Evolutionary conservation across 2,113 vertebrate genomes (phyloP), one percentile per base, ranked within the genome.

Genomic region (Montifringilla adamsi): DNA sequence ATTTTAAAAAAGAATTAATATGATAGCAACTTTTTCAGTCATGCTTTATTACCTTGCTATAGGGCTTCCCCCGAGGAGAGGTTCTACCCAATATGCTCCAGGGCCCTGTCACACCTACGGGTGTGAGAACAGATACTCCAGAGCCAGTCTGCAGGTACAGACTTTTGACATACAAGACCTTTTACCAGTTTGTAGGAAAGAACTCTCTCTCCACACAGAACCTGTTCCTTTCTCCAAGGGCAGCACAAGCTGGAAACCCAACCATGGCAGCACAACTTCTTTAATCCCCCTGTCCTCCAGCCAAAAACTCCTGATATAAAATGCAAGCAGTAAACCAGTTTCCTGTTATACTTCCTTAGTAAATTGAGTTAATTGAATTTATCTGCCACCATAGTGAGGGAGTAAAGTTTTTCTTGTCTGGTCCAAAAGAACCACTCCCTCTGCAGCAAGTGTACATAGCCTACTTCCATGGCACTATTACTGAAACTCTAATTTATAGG

Each of bases 221-320:
- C 23, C 10, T 58, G 9, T 8, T 86, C 16, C 21, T 50, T 30
- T 74, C n/a, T 76, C 49, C 37, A 64, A 49, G 26, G 19, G 63
- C 52, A 81, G 28, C 14, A 64, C 1, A 1, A 74, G 21, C 6
- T 50, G 33, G 39, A 87, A 87, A 63, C 5, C 59, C 37, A 87
- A 3, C 10, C 22, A 43, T 1, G 1, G 24, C 26, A 70, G 24
- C 14, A 52, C 0, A 2, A 69, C 4, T 43, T 72, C 10, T 64
- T 67, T 68, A 47, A 64, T 16, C 3, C 11, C 6, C 3, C 1
- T 49, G 9, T 59, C 21, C 43, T 68, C 12, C 35, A 26, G 31
- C 2, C 18, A 58, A 79, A 69, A 79, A 1, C 0, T 4, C 5
- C 13, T 22, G 8, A 21, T 7, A 17, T 6, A 59, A 86, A 67